These are phyloP conservation scores for Ephydatia muelleri DNA, from an alignment of 37 sponge, comb jelly and placozoan species.

Conservation along the genomic window DNA sequence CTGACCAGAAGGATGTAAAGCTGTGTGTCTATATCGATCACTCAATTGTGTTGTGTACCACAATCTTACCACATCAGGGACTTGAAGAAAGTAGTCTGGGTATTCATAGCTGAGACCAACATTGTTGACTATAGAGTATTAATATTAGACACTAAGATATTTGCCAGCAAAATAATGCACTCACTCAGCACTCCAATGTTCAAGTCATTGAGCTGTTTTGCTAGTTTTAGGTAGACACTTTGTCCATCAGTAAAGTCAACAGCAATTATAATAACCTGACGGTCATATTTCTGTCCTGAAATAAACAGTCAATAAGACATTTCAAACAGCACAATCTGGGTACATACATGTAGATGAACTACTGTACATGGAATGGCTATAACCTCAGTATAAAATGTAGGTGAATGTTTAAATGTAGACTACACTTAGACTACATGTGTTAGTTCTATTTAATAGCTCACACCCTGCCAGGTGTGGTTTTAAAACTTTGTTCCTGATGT, in stretches of 20 bases:
- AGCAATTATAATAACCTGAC: slow-evolving; percentile 51
- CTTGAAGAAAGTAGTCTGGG: slow-evolving; percentile 37
- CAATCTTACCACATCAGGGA: slow-evolving; percentile 29
- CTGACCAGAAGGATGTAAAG: background rate
- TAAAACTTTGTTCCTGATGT: too few species aligned
- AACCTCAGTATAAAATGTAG: too few species aligned
- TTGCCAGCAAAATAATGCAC: slow-evolving; percentile 2
- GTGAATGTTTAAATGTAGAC: too few species aligned
- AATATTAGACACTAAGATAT: background rate
- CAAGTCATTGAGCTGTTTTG: slow-evolving; percentile 31
- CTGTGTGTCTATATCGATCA: background rate
- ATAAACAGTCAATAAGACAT: too few species aligned
- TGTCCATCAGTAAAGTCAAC: slow-evolving; percentile 61
- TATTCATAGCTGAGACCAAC: slow-evolving; percentile 57
- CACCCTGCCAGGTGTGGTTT: too few species aligned
- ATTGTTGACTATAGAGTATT: slow-evolving; percentile 61
- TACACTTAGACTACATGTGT: too few species aligned
- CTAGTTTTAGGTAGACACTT: slow-evolving; percentile 47
- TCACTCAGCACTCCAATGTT: slow-evolving; percentile 58
- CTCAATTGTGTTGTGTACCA: background rate
- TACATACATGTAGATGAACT: too few species aligned
- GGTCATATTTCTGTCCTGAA: slow-evolving; percentile 39
- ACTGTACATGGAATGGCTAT: too few species aligned
- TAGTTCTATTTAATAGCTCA: too few species aligned
- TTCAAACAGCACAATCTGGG: too few species aligned